Evolutionary conservation across 2,797 vertebrate genomes (phyloP).

Genomic region (Cynopterus sphinx): DNA sequence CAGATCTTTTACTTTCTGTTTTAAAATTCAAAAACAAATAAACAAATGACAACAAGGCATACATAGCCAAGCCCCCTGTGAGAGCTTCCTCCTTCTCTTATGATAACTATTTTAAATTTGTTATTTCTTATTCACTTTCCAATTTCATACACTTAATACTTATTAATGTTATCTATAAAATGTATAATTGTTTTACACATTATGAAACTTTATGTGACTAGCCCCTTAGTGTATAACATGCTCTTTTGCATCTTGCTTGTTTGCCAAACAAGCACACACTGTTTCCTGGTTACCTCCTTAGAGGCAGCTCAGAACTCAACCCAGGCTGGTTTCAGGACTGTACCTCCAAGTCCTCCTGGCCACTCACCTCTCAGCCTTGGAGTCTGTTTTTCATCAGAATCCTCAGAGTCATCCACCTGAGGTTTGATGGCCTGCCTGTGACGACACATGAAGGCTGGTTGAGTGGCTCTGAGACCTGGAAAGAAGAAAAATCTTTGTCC

Average conservation of each 20-base stretch:
- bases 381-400: slow-evolving; percentile 81
- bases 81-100: not conserved
- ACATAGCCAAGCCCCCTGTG: not conserved
- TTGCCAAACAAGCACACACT: no score
- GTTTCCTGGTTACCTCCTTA: not conserved
- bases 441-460: slow-evolving; percentile 77
- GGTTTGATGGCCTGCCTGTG: not conserved
- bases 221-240: no score
- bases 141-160: not conserved
- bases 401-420: slow-evolving; percentile 54
- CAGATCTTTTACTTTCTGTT: not conserved
- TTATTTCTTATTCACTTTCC: not conserved
- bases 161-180: not conserved
- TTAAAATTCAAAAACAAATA: not conserved
- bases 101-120: not conserved
- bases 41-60: no score
- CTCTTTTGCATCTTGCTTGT: no score
- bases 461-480: slow-evolving; percentile 72
- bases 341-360: not conserved
- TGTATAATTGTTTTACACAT: not conserved
- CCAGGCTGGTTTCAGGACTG: not conserved
- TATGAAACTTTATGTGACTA: not conserved
- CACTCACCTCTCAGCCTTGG: slow-evolving; percentile 72
- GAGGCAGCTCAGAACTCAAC: not conserved
- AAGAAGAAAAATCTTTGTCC: not conserved